These are phyloP conservation scores for Furnarius figulus DNA, from an alignment of 2,113 vertebrate genomes.

Conservation along the genomic window DNA sequence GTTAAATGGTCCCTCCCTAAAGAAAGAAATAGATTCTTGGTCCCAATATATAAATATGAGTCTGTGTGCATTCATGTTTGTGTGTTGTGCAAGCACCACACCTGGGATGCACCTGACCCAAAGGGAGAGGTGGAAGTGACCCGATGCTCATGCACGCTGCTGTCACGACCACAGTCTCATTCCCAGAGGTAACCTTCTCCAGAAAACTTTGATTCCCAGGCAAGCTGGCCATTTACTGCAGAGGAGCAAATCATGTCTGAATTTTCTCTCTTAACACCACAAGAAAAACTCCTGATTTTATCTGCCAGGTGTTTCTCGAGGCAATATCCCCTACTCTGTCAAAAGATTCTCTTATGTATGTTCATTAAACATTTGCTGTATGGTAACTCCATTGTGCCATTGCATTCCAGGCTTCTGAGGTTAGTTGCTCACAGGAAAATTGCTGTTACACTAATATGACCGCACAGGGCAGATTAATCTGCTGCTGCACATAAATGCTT, in stretches of 20 bases:
- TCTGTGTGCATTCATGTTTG: background rate
- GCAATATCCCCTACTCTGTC: background rate
- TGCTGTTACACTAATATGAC: background rate
- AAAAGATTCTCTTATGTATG: background rate
- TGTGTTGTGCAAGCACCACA: too few relatives aligned
- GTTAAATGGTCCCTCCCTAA: background rate
- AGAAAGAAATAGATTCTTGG: background rate
- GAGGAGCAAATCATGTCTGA: background rate
- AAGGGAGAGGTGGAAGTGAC: background rate
- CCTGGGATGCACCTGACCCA: accelerated
- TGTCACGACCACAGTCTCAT: background rate
- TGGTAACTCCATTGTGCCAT: background rate
- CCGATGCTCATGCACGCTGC: accelerated
- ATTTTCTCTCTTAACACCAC: background rate
- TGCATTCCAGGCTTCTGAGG: background rate
- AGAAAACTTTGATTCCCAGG: background rate
- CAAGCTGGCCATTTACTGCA: background rate
- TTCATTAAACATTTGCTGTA: background rate
- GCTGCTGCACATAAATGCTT: slow-evolving; percentile 24
- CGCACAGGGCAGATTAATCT: background rate
- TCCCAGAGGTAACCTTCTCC: background rate
- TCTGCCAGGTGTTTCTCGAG: background rate
- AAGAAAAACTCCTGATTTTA: background rate
- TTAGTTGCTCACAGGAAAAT: background rate
- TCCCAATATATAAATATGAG: background rate